Evolutionary conservation across 1,140 invertebrate genomes (phyloP).

Genomic region (Nymphalis io): DNA sequence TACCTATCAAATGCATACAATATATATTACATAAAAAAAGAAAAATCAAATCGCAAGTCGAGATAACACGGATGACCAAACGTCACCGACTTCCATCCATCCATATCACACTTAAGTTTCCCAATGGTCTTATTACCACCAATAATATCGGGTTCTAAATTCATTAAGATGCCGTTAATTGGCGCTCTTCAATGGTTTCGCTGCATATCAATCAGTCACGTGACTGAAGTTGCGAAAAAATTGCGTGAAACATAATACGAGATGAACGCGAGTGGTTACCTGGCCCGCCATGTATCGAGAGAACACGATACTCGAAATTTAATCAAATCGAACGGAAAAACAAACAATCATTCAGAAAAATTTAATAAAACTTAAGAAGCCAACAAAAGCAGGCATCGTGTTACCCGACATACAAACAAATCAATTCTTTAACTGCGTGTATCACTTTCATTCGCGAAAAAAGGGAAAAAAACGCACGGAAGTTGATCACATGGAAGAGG

Average conservation of each 20-base stretch:
- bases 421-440: slow-evolving; percentile 4
- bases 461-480: neutral
- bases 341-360: slow-evolving; percentile 27
- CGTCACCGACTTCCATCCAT: no score
- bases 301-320: slow-evolving; percentile 24
- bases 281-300: slow-evolving; percentile 4
- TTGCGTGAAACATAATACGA: neutral
- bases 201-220: no score
- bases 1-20: no score
- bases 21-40: no score
- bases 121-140: no score
- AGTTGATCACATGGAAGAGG: neutral
- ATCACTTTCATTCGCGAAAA: slow-evolving; percentile 7
- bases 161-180: no score
- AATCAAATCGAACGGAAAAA: slow-evolving; percentile 37
- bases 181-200: no score
- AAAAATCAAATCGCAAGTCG: no score
- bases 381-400: slow-evolving; percentile 27
- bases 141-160: no score
- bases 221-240: no score
- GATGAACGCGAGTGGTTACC: neutral
- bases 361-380: slow-evolving; percentile 33
- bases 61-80: no score
- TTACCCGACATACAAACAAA: slow-evolving; percentile 19
- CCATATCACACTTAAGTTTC: no score